phyloP scores from a whole-genome alignment of 2,113 vertebrate genomes.

The Toxotes chatareus region DNA sequence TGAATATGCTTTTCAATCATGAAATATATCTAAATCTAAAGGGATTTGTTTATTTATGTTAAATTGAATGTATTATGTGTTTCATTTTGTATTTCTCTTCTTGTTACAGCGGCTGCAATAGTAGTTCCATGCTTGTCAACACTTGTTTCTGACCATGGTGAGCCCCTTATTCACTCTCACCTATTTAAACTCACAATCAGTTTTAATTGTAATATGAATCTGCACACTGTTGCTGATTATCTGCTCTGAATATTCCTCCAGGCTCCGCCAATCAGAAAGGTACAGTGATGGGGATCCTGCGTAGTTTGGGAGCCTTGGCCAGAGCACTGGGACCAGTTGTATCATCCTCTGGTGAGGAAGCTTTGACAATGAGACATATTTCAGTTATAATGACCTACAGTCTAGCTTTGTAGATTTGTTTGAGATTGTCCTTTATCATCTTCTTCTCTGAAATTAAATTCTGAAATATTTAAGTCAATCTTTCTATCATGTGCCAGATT shows the following conservation, averaged over 20 bases:
- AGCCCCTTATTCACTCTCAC: constrained; percentile 57
- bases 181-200: not conserved
- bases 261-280: constrained; percentile 92
- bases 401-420: not conserved
- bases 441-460: not conserved
- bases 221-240: constrained; percentile 2
- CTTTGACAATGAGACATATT: not conserved
- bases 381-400: not conserved
- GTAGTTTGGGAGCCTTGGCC: constrained; percentile 93
- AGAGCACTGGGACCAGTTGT: constrained; percentile 91
- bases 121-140: constrained; percentile 95
- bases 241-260: constrained; percentile 59
- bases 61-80: not conserved
- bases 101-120: constrained; percentile 89
- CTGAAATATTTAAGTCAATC: not conserved
- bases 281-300: constrained; percentile 94
- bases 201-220: not conserved
- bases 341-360: constrained; percentile 87
- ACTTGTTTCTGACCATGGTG: constrained; percentile 92
- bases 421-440: not conserved
- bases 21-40: not conserved
- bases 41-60: not conserved
- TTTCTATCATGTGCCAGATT: not conserved
- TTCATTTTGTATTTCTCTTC: constrained; percentile 31
- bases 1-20: not conserved